Evolutionary conservation across 2,113 vertebrate genomes (phyloP).

Genomic region (Syrmaticus mikado): DNA sequence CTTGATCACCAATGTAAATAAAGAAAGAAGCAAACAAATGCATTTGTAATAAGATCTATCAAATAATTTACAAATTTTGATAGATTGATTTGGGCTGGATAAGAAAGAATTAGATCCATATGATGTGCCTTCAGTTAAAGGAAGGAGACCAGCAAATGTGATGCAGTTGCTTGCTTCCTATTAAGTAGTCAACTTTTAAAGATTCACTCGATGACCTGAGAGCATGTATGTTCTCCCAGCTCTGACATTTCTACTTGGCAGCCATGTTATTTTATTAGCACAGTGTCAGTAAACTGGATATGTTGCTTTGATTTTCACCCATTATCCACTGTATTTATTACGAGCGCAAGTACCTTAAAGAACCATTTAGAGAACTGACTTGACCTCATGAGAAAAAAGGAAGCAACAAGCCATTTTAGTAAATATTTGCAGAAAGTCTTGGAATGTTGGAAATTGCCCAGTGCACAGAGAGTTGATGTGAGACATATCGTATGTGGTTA

Average conservation of each 20-base stretch:
- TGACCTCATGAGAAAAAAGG: neutral
- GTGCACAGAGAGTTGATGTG: neutral
- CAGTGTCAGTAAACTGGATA: neutral
- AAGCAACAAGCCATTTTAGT: neutral
- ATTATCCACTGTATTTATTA: conserved; percentile 7
- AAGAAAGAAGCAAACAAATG: neutral
- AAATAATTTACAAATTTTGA: neutral
- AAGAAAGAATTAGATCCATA: neutral
- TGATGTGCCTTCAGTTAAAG: conserved; percentile 17
- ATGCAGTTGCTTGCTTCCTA: neutral
- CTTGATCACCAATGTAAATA: neutral
- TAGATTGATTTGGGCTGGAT: neutral
- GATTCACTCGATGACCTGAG: neutral
- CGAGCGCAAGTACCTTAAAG: neutral
- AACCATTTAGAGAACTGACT: neutral
- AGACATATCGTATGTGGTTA: neutral
- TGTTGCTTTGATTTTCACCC: conserved; percentile 22
- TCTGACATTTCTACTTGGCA: conserved; percentile 27
- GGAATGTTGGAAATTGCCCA: neutral
- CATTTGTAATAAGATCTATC: neutral
- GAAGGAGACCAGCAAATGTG: conserved; percentile 11
- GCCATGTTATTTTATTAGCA: conserved; percentile 48
- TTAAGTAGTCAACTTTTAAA: neutral
- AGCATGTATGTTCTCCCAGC: neutral
- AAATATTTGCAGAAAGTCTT: neutral